Evolutionary conservation across 1,140 invertebrate genomes (phyloP).

Genomic region (Formica selysi): DNA sequence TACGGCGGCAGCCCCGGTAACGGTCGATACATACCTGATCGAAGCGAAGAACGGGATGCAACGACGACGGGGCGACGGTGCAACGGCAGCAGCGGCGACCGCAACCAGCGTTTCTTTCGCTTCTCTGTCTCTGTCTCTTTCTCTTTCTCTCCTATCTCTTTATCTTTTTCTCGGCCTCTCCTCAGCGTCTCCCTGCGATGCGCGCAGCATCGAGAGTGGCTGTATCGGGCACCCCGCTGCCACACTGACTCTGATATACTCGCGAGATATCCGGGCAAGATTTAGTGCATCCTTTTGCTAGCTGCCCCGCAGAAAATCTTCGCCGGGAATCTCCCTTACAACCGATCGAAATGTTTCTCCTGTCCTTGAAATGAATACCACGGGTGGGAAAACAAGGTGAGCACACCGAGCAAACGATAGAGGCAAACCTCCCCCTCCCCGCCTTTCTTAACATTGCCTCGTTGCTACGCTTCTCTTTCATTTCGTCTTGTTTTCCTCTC

Average conservation of each 20-base stretch:
- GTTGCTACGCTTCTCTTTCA: not conserved
- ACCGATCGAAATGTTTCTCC: slow-evolving; percentile 81
- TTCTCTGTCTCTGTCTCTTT: not conserved
- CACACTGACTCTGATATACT: slow-evolving; percentile 82
- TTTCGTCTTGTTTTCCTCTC: slow-evolving; percentile 27
- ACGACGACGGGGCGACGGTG: slow-evolving; percentile 40
- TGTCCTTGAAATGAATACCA: slow-evolving; percentile 81
- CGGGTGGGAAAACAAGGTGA: slow-evolving; percentile 74
- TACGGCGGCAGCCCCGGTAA: slow-evolving; percentile 53
- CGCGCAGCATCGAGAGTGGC: slow-evolving; percentile 58
- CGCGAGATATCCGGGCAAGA: slow-evolving; percentile 80
- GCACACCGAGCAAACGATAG: slow-evolving; percentile 60
- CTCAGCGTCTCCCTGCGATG: slow-evolving; percentile 30
- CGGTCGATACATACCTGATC: slow-evolving; percentile 68
- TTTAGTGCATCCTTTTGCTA: slow-evolving; percentile 81
- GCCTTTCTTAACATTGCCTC: slow-evolving; percentile 5
- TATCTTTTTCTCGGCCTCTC: slow-evolving; percentile 37
- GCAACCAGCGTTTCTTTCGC: slow-evolving; percentile 53
- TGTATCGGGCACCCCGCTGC: slow-evolving; percentile 79
- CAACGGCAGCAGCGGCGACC: slow-evolving; percentile 56
- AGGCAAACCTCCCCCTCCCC: slow-evolving; percentile 32
- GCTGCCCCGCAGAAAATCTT: slow-evolving; percentile 79
- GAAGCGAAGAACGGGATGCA: slow-evolving; percentile 43
- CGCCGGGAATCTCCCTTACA: slow-evolving; percentile 80
- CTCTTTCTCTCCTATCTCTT: slow-evolving; percentile 29